phyloP scores from a whole-genome alignment of 2,797 vertebrate genomes.

The Acridotheres tristis region DNA sequence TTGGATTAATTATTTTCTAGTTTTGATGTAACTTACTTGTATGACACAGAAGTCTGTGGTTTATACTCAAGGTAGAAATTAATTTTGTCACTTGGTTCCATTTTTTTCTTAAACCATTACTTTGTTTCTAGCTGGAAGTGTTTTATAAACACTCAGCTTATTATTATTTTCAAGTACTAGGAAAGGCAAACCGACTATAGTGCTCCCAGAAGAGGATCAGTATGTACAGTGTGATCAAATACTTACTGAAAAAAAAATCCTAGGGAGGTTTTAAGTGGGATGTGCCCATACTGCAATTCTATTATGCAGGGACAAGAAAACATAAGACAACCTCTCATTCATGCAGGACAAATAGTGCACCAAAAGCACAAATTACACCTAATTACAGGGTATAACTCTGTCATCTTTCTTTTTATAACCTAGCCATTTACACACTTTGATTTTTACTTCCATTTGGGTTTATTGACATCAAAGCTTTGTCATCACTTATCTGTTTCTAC shows the following conservation, averaged over 20 bases:
- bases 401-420: slow-evolving; percentile 81
- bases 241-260: background rate
- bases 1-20: slow-evolving; percentile 42
- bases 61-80: background rate
- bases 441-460: slow-evolving; percentile 82
- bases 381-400: slow-evolving; percentile 81
- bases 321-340: slow-evolving; percentile 74
- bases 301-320: slow-evolving; percentile 68
- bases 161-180: background rate
- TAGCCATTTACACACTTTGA: slow-evolving; percentile 80
- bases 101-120: slow-evolving; percentile 10
- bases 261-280: slow-evolving; percentile 54
- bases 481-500: slow-evolving; percentile 78
- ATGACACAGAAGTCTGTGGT: background rate
- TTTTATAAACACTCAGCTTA: background rate
- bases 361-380: slow-evolving; percentile 81
- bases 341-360: slow-evolving; percentile 76
- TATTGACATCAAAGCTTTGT: slow-evolving; percentile 85
- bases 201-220: background rate
- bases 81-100: background rate
- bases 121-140: background rate
- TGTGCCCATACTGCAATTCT: slow-evolving; percentile 47
- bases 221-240: slow-evolving; percentile 4
- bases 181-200: background rate
- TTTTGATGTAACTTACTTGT: slow-evolving; percentile 19